Percentiles rank a stretch among this genome's conserved stretches.
Evolutionary conservation across 2,113 vertebrate species (phyloP).

Genomic region (Eptesicus fuscus): DNA sequence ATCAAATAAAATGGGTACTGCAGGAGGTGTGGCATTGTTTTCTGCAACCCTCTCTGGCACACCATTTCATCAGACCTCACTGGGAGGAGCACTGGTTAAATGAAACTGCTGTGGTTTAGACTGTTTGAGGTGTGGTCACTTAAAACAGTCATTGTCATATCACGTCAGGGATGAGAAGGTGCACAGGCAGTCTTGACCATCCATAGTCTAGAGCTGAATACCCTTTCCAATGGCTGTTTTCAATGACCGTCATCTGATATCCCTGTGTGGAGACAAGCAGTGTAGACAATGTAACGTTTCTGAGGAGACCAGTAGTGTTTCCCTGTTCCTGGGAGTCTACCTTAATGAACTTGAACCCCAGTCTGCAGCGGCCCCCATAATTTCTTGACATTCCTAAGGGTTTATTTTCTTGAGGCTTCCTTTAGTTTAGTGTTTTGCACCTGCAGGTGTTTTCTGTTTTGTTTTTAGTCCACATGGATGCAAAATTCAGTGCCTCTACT

Average conservation of each 20-base stretch:
- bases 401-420: not conserved
- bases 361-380: not conserved
- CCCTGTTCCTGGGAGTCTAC: not conserved
- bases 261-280: not conserved
- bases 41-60: not conserved
- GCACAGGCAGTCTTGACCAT: not conserved
- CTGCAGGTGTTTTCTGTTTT: not conserved
- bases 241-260: not conserved
- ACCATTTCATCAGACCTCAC: not conserved
- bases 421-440: not conserved
- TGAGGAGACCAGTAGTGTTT: not conserved
- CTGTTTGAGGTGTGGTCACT: not conserved
- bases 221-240: not conserved
- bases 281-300: not conserved
- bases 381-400: not conserved
- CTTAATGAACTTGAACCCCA: not conserved
- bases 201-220: not conserved
- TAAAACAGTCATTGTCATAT: not conserved
- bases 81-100: not conserved
- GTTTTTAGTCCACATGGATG: not conserved
- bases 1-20: not conserved
- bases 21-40: not conserved
- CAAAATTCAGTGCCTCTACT: constrained; percentile 4
- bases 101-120: not conserved
- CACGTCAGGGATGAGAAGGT: not conserved